Percentiles rank a stretch among this genome's conserved stretches.
Conservation (phyloP, 2,113 vertebrate species). For the Setophaga coronata region DNA sequence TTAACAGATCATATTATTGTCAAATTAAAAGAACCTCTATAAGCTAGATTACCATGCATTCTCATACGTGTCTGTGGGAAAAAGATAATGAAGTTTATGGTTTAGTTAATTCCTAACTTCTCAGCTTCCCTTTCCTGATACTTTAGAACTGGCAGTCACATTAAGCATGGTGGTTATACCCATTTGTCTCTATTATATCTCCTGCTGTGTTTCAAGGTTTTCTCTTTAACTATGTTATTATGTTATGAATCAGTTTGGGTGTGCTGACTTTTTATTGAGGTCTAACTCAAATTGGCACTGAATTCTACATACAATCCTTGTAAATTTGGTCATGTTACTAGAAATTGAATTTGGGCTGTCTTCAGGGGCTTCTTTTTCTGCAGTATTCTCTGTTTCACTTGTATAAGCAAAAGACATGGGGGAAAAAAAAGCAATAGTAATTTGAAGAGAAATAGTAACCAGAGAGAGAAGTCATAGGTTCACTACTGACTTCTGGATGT, state of each 20-base stretch:
- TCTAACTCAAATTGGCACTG: background rate
- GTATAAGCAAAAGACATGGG: fast-evolving
- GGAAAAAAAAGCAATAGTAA: background rate
- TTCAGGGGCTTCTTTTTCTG: background rate
- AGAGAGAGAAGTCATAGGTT: background rate
- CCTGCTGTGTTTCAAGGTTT: background rate
- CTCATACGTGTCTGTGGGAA: background rate
- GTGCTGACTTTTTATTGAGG: background rate
- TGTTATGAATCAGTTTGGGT: background rate
- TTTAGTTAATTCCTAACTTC: background rate
- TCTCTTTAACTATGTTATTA: background rate
- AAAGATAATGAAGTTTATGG: background rate
- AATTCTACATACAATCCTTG: background rate
- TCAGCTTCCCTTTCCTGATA: background rate
- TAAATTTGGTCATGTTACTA: background rate
- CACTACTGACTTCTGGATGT: background rate
- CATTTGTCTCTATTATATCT: background rate
- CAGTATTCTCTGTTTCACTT: background rate
- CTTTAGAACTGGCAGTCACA: background rate
- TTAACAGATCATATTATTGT: background rate
- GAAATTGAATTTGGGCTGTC: background rate
- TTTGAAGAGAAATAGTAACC: background rate
- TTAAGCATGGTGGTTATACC: background rate
- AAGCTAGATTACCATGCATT: background rate
- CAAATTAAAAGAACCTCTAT: background rate